phyloP scores from a whole-genome alignment of 1,140 invertebrate genomes.

The Orius laevigatus region DNA sequence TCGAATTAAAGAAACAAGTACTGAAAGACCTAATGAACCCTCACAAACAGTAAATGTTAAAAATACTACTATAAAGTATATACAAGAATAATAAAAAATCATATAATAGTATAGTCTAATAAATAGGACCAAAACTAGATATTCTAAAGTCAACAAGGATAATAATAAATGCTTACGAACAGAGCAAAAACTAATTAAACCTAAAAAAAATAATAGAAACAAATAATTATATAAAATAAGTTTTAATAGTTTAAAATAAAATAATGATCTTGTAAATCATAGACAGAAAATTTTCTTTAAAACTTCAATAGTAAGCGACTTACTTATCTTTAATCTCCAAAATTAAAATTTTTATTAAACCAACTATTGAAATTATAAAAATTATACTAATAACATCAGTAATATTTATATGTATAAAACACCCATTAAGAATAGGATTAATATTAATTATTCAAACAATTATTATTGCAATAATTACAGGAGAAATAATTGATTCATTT shows the following conservation, averaged over 20 bases:
- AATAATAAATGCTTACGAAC: constrained; percentile 34
- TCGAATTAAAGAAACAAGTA: constrained; percentile 38
- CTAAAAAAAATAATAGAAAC: constrained; percentile 32
- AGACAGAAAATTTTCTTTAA: constrained; percentile 35
- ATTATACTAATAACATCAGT: constrained; percentile 25
- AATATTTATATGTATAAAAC: constrained; percentile 29
- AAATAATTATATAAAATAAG: constrained; percentile 40
- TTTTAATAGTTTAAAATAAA: too few relatives aligned
- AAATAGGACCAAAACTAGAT: constrained; percentile 35
- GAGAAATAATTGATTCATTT: constrained; percentile 27
- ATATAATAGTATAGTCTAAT: constrained; percentile 32
- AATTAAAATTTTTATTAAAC: too few relatives aligned
- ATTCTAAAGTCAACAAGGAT: constrained; percentile 34
- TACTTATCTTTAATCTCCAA: too few relatives aligned
- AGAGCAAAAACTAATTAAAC: constrained; percentile 32
- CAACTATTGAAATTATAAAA: constrained; percentile 27
- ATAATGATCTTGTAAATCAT: too few relatives aligned
- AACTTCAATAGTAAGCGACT: constrained; percentile 36
- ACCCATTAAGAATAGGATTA: constrained; percentile 31
- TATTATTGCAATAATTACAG: constrained; percentile 26
- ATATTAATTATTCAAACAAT: constrained; percentile 33
- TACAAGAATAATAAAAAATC: constrained; percentile 28
- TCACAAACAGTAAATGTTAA: constrained; percentile 40
- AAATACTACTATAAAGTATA: constrained; percentile 38
- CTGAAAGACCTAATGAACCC: constrained; percentile 34